Evolutionary conservation across 2,113 vertebrate species (phyloP).

Genomic region (Syrrhaptes paradoxus): DNA sequence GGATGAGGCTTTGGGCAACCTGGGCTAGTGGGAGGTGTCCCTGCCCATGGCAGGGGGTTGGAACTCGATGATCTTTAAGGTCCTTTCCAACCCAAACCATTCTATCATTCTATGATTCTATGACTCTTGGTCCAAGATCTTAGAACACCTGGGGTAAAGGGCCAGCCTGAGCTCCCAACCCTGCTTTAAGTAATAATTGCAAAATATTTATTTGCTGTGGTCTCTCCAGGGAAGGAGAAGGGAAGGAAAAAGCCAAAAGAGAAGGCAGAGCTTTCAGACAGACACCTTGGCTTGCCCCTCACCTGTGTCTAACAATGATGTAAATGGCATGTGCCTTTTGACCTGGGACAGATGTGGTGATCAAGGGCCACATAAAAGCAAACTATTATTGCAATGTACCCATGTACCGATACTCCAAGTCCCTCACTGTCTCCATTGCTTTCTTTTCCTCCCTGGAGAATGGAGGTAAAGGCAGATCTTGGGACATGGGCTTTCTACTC

Average conservation of each 20-base stretch:
- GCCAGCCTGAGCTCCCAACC: neutral
- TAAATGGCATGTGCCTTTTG: neutral
- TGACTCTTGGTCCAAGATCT: neutral
- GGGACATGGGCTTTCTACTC: neutral
- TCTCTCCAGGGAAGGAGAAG: neutral
- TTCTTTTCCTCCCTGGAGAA: neutral
- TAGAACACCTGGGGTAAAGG: neutral
- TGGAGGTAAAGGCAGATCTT: neutral
- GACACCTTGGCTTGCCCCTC: neutral
- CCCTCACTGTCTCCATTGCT: neutral
- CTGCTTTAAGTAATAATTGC: neutral
- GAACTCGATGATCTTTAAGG: too few relatives aligned
- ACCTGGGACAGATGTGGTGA: neutral
- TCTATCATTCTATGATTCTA: too few relatives aligned
- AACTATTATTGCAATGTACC: neutral
- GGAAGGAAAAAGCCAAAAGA: neutral
- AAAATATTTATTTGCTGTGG: neutral
- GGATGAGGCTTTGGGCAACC: too few relatives aligned
- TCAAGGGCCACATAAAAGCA: neutral
- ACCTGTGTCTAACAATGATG: accelerated
- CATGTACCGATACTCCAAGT: neutral
- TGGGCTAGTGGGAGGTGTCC: too few relatives aligned
- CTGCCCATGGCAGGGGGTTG: too few relatives aligned
- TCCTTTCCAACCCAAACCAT: too few relatives aligned
- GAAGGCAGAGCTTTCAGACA: neutral